Conservation (phyloP, 1,140 invertebrate species). For the Drosophila saltans region DNA sequence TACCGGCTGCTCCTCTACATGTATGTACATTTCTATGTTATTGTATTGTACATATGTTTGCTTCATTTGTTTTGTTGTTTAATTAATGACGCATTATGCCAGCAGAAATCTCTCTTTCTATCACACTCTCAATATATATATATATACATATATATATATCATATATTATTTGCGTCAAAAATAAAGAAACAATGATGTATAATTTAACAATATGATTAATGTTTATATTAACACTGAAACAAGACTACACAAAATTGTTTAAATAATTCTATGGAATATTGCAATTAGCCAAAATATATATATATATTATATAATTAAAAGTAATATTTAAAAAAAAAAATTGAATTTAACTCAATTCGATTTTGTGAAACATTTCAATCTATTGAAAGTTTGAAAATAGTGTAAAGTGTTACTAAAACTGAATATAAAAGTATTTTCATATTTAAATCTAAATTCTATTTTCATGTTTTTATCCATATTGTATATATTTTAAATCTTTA, state of each 20-base stretch:
- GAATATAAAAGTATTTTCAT: too few species aligned
- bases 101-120: conserved; percentile 19
- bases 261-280: too few species aligned
- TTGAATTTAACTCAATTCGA: too few species aligned
- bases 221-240: background rate
- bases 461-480: too few species aligned
- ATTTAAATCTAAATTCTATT: too few species aligned
- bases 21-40: conserved; percentile 19
- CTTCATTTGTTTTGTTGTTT: conserved; percentile 56
- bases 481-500: too few species aligned
- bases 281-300: too few species aligned
- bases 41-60: conserved; percentile 39
- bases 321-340: too few species aligned
- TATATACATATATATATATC: background rate
- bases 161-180: conserved; percentile 14
- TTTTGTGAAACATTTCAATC: too few species aligned
- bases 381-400: too few species aligned
- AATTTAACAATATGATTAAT: conserved; percentile 6
- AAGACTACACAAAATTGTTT: background rate
- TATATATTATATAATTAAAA: too few species aligned
- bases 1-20: conserved; percentile 32
- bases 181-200: conserved; percentile 9
- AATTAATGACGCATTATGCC: conserved; percentile 73
- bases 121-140: conserved; percentile 30
- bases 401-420: too few species aligned